Conservation (phyloP, 2,113 vertebrate genomes). For the Irena cyanogastra region DNA sequence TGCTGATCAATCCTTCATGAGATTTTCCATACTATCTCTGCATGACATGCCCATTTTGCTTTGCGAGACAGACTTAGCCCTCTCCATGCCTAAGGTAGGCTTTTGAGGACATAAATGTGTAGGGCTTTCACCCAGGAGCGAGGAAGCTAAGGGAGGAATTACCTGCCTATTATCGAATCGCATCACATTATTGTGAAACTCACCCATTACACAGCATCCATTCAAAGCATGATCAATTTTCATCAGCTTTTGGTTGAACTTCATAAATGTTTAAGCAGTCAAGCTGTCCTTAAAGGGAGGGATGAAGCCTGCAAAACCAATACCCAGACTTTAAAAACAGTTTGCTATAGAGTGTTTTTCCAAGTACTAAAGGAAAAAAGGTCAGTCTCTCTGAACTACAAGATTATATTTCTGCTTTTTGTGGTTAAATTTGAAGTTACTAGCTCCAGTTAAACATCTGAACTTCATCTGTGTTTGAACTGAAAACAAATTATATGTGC, state of each 20-base stretch:
- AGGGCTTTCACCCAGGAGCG: not conserved
- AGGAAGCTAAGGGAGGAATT: not conserved
- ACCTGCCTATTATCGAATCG: not conserved
- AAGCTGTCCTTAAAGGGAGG: not conserved
- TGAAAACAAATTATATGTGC: not conserved
- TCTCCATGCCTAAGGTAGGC: rapidly evolving
- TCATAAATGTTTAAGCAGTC: not conserved
- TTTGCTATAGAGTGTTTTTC: not conserved
- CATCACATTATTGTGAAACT: not conserved
- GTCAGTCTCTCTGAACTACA: not conserved
- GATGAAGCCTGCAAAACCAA: not conserved
- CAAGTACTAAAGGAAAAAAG: constrained; percentile 5
- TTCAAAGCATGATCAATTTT: not conserved
- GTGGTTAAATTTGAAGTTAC: constrained; percentile 21
- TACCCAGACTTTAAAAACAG: not conserved
- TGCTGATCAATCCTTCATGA: not conserved
- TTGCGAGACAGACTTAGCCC: not conserved
- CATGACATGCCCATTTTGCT: not conserved
- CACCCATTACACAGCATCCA: not conserved
- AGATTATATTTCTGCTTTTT: constrained; percentile 44
- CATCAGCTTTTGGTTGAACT: not conserved
- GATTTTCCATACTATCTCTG: not conserved
- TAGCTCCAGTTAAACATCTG: constrained; percentile 22
- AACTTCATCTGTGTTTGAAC: constrained; percentile 9
- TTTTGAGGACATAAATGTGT: not conserved